These are phyloP conservation scores for Drosophila takahashii DNA, from an alignment of 1,140 invertebrate species.

Conservation along the genomic window DNA sequence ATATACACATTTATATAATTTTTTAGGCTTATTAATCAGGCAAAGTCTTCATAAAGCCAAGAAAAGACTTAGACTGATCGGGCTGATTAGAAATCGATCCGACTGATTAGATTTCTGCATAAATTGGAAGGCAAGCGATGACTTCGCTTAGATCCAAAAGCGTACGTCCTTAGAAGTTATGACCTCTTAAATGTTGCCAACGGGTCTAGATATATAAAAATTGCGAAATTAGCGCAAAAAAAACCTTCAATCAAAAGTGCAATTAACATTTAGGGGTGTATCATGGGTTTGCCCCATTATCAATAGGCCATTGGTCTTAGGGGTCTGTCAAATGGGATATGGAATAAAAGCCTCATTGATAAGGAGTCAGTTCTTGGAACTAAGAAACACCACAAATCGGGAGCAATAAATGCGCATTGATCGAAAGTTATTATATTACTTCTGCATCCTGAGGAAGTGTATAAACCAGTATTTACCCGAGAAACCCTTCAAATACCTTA, in stretches of 20 bases:
- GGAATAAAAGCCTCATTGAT: constrained; percentile 18
- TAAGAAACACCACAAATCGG: background rate
- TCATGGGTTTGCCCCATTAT: constrained; percentile 19
- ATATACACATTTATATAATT: too few species aligned
- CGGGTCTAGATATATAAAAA: background rate
- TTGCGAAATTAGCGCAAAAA: background rate
- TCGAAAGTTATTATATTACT: constrained; percentile 3
- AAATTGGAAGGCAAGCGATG: constrained; percentile 2
- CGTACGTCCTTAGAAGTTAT: background rate
- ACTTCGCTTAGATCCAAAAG: background rate
- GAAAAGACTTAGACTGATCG: constrained; percentile 19
- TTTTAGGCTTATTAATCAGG: too few species aligned
- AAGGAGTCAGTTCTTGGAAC: constrained; percentile 11
- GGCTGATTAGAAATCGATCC: constrained; percentile 50
- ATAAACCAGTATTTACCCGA: background rate
- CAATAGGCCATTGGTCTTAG: background rate
- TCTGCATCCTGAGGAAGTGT: constrained; percentile 66
- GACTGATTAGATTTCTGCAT: constrained; percentile 43
- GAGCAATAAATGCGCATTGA: background rate
- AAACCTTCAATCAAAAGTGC: background rate
- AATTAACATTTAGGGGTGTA: background rate
- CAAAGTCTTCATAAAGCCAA: constrained; percentile 13
- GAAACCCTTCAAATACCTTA: constrained; percentile 15
- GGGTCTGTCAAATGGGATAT: too few species aligned
- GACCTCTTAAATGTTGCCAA: constrained; percentile 7